Evolutionary conservation across 2,888 invertebrate genomes (phyloP).

Genomic region (Eupithecia dodoneata): DNA sequence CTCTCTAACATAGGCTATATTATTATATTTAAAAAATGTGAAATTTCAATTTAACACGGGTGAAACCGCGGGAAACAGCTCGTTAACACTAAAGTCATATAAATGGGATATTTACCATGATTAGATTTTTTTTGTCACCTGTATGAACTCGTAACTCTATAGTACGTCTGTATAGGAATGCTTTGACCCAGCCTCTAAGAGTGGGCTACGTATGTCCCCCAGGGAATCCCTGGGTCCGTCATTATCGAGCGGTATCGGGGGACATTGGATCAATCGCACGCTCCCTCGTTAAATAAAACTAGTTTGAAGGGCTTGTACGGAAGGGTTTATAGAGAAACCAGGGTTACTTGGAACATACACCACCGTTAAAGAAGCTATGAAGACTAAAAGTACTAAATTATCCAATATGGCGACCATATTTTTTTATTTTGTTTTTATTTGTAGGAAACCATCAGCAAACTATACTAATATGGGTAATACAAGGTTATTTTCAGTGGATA

Average conservation of each 20-base stretch:
- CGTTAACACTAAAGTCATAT: too few species aligned
- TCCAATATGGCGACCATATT: neutral
- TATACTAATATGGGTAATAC: too few species aligned
- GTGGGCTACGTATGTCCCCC: constrained; percentile 18
- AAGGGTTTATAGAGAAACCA: constrained; percentile 5
- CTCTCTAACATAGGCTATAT: too few species aligned
- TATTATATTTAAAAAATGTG: too few species aligned
- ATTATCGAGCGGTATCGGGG: constrained; percentile 38
- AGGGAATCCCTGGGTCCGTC: constrained; percentile 31
- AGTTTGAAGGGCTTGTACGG: constrained; percentile 25
- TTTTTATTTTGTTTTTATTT: too few species aligned
- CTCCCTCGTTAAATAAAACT: constrained; percentile 36
- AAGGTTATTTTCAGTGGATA: too few species aligned
- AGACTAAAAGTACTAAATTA: neutral
- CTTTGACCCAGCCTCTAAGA: constrained; percentile 12
- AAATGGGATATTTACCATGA: too few species aligned
- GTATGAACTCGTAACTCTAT: neutral
- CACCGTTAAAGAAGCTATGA: neutral
- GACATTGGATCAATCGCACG: constrained; percentile 38
- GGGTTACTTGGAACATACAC: neutral
- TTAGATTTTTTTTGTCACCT: too few species aligned
- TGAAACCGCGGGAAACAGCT: too few species aligned
- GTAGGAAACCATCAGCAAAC: too few species aligned
- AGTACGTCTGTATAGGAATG: neutral
- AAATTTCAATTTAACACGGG: too few species aligned